Evolutionary conservation across 2,888 invertebrate species (phyloP).

Genomic region (Zeuzera pyrina): DNA sequence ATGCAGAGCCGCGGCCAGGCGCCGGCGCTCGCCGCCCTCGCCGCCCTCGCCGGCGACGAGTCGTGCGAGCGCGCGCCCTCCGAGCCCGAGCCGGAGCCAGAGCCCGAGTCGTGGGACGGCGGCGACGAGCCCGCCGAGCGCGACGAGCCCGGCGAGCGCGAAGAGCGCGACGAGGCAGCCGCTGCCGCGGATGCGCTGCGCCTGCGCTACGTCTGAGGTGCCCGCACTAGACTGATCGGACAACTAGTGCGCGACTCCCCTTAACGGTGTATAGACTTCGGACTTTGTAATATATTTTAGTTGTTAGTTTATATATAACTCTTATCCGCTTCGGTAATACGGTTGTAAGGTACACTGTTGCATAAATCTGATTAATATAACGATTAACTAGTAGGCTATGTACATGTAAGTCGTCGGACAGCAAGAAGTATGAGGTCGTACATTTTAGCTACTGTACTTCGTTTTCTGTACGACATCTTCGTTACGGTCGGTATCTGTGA

Average conservation of each 20-base stretch:
- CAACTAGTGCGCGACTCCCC: constrained; percentile 2
- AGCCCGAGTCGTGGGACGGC: background rate
- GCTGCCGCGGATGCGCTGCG: constrained; percentile 8
- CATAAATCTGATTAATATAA: constrained; percentile 68
- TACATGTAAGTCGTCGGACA: constrained; percentile 50
- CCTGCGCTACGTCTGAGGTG: background rate
- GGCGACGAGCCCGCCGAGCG: constrained; percentile 7
- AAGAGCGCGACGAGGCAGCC: constrained; percentile 17
- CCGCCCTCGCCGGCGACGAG: constrained; percentile 10
- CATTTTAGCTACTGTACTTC: constrained; percentile 30
- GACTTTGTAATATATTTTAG: constrained; percentile 40
- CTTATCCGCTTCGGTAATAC: constrained; percentile 59
- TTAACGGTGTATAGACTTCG: constrained; percentile 11
- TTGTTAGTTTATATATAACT: constrained; percentile 44
- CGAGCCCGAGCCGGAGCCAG: constrained; percentile 2
- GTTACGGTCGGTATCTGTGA: constrained; percentile 7
- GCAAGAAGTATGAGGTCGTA: constrained; percentile 40
- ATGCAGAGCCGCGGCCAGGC: constrained; percentile 32
- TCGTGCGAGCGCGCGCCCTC: too few relatives aligned
- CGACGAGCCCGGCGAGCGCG: constrained; percentile 12
- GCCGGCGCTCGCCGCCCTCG: constrained; percentile 2
- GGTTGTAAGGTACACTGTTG: constrained; percentile 62
- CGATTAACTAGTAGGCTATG: constrained; percentile 51
- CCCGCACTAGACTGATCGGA: too few relatives aligned
- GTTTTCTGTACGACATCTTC: constrained; percentile 28